Evolutionary conservation across 2,888 invertebrate species (phyloP).

Genomic region (Liopterus haemorrhoidalis): DNA sequence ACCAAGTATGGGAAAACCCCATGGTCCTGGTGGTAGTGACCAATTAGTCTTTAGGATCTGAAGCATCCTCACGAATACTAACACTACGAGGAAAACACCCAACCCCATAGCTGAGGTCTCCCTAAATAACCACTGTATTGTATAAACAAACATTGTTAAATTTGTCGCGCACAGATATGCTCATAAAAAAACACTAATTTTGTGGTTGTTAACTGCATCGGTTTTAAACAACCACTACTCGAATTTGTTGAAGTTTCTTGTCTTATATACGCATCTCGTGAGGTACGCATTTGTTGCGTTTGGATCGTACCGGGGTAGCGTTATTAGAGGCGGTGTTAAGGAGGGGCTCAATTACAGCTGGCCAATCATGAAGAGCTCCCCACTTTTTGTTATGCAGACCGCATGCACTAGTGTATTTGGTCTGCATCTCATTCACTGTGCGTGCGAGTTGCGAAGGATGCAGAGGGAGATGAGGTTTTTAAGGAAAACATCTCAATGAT

Average conservation of each 20-base stretch:
- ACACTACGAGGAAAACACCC: conserved; percentile 47
- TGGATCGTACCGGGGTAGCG: conserved; percentile 50
- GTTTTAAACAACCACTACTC: conserved; percentile 15
- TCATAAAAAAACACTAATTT: neutral
- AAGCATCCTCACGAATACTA: conserved; percentile 43
- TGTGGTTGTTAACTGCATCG: conserved; percentile 7
- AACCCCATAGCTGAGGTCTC: conserved; percentile 46
- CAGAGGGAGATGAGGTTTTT: no score
- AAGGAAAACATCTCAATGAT: no score
- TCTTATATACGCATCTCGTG: conserved; percentile 37
- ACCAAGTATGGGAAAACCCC: conserved; percentile 80
- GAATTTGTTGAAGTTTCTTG: conserved; percentile 3
- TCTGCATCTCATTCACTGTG: no score
- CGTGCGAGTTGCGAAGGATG: no score
- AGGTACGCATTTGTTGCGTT: conserved; percentile 48
- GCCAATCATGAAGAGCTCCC: no score
- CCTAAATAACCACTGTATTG: conserved; percentile 45
- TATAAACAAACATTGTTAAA: conserved; percentile 52
- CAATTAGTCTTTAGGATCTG: conserved; percentile 41
- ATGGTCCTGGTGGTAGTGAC: conserved; percentile 78
- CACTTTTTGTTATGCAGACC: no score
- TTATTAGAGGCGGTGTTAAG: conserved; percentile 47
- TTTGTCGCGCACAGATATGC: neutral
- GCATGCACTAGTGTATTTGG: no score
- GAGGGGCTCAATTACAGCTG: no score